Evolutionary conservation across 53 echinoderm and acorn worm species (phyloP), one percentile per base, ranked within the genome.

Genomic region (Astropecten irregularis): DNA sequence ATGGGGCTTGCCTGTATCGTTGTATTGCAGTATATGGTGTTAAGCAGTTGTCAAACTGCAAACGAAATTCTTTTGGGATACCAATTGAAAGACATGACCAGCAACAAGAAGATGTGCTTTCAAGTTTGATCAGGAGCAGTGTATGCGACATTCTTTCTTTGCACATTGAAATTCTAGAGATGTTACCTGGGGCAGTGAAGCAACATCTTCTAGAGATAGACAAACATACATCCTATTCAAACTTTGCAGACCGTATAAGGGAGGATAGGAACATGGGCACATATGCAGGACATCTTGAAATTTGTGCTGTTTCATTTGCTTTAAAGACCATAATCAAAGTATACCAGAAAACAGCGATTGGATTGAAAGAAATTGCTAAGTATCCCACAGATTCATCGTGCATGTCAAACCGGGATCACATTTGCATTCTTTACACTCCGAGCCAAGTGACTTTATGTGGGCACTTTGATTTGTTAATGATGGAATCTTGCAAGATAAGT

Each of bases 1-100:
- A 82, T 66, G 82, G 82, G 18, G 49, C 66, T 1, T 82, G 66
- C 66, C 36, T 82, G 47, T 82, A 82, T 26, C 82, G 82, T 29
- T 49, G 66, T 21, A 27, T 82, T 27, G 67, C 82, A 14, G 52
- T 82, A n/a, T 50, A 35, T 82, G 49, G 65, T 15, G 51, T 49
- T 32, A 50, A n/a, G 1, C 49, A 81, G 22, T 62, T 49, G 20
- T 38, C 60, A 28, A 40, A 38, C 22, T 49, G 61, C 63, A 16
- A 26, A 15, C 44, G 62, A 27, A 44, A 40, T 16, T 46, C 55
- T 2, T 4, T 37, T 81, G 60, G 38, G 55, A 40, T 81, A n/a
- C 63, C 60, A 61, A 23, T 49, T 10, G 44, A 60, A 1, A 13
- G 20, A 27, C 44, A 1, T 0, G 8, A 63, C 63, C 49, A 1